Conservation (phyloP, 2,113 vertebrate species). For the Odocoileus hemionus region DNA sequence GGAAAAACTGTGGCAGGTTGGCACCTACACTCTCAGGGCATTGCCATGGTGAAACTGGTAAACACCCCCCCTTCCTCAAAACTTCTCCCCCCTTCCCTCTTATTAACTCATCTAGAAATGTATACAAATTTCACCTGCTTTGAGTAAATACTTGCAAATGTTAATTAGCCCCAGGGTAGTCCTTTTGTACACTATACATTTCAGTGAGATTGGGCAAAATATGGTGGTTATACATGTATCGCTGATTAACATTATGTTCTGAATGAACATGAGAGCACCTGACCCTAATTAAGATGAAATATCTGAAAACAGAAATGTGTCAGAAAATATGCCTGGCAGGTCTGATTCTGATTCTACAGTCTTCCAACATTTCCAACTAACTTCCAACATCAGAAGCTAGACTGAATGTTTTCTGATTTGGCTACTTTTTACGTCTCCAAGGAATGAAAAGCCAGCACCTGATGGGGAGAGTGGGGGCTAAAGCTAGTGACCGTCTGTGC, state of each 20-base stretch:
- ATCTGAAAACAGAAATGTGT: neutral
- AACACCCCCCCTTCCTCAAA: neutral
- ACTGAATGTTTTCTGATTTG: neutral
- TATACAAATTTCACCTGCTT: neutral
- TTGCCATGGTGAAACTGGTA: neutral
- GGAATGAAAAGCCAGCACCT: neutral
- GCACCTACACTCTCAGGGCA: neutral
- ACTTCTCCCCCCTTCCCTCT: neutral
- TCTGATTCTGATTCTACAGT: neutral
- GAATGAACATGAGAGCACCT: slow-evolving; percentile 29
- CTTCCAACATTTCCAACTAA: neutral
- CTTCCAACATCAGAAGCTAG: neutral
- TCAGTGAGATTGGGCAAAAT: neutral
- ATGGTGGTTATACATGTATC: neutral
- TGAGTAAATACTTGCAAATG: slow-evolving; percentile 37
- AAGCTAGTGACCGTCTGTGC: rapidly evolving
- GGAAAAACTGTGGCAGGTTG: neutral
- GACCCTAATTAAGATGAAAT: slow-evolving; percentile 1
- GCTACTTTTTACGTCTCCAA: neutral
- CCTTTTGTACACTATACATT: neutral
- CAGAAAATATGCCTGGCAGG: neutral
- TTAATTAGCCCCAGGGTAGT: neutral
- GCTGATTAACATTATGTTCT: neutral
- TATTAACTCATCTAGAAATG: neutral
- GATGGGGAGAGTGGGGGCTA: rapidly evolving